Evolutionary conservation across 2,888 invertebrate species (phyloP).

Genomic region (Drosophila trichaetosa): DNA sequence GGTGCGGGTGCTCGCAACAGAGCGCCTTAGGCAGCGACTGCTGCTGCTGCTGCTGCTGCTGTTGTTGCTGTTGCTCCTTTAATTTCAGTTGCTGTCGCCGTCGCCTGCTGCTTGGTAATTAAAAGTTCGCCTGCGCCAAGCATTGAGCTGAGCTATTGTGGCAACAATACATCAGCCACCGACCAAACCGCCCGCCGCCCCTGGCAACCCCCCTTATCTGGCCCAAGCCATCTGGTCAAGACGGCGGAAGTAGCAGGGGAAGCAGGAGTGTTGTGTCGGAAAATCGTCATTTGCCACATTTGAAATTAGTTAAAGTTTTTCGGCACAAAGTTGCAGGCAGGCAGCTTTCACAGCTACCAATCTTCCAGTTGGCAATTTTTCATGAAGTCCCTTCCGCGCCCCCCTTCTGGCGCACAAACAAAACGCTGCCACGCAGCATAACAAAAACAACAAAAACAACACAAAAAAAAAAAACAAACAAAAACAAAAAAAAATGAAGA

Average conservation of each 20-base stretch:
- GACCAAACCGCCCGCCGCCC: slow-evolving; percentile 2
- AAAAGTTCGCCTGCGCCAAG: slow-evolving; percentile 71
- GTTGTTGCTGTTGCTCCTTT: slow-evolving; percentile 9
- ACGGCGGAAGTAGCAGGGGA: background rate
- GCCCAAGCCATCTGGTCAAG: slow-evolving; percentile 38
- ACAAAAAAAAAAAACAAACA: background rate
- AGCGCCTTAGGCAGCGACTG: slow-evolving; percentile 1
- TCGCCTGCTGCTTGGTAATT: slow-evolving; percentile 74
- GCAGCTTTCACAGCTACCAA: slow-evolving; percentile 32
- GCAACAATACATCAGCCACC: slow-evolving; percentile 77
- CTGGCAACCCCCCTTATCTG: background rate
- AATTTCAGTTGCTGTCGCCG: slow-evolving; percentile 12
- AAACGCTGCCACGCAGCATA: background rate
- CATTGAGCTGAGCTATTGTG: slow-evolving; percentile 62
- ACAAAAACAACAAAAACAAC: background rate
- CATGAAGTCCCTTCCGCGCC: background rate
- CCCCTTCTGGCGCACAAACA: background rate
- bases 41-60: slow-evolving; percentile 32
- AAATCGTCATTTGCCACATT: slow-evolving; percentile 69
- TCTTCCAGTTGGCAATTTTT: slow-evolving; percentile 48
- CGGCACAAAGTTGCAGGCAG: slow-evolving; percentile 50
- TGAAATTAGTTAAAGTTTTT: slow-evolving; percentile 77
- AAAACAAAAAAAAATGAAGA: background rate
- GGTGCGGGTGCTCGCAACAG: background rate
- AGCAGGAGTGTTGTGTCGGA: slow-evolving; percentile 9